A percentile compares a stretch with the other conserved stretches of the same genome.
These are phyloP conservation scores for Peromyscus californicus DNA, from an alignment of 2,113 vertebrate species.

Conservation along the genomic window DNA sequence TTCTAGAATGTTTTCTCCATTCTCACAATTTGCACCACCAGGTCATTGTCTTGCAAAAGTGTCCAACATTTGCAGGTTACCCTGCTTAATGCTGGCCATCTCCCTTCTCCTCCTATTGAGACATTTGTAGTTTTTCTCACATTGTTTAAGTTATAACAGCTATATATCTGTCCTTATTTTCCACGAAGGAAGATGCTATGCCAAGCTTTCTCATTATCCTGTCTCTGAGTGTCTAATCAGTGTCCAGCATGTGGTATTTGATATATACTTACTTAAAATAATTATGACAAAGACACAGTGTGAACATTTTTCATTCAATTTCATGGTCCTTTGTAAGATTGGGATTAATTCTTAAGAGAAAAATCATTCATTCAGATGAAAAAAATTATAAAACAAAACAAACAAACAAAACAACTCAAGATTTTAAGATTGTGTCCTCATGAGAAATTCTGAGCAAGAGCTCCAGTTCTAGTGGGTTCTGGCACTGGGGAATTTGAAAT, in stretches of 20 bases:
- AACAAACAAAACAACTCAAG: background rate
- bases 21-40: background rate
- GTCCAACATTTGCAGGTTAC: background rate
- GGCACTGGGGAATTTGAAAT: constrained; percentile 33
- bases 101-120: background rate
- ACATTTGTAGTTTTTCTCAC: constrained; percentile 4
- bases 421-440: background rate
- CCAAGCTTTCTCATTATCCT: background rate
- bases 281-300: constrained; percentile 13
- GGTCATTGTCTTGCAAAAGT: background rate
- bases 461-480: background rate
- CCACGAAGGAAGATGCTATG: background rate
- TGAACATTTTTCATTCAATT: constrained; percentile 28
- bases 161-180: constrained; percentile 20
- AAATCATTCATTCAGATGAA: background rate
- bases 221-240: background rate
- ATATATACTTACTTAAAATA: constrained; percentile 46
- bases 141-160: background rate
- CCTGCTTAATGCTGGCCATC: background rate
- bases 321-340: constrained; percentile 43
- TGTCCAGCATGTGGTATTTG: background rate
- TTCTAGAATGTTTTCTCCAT: background rate
- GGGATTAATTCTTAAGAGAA: constrained; percentile 43
- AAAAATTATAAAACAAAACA: background rate
- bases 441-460: background rate